Percentiles rank a stretch among this genome's conserved stretches.
phyloP scores from a whole-genome alignment of 2,797 vertebrate species.

The Cuniculus paca region DNA sequence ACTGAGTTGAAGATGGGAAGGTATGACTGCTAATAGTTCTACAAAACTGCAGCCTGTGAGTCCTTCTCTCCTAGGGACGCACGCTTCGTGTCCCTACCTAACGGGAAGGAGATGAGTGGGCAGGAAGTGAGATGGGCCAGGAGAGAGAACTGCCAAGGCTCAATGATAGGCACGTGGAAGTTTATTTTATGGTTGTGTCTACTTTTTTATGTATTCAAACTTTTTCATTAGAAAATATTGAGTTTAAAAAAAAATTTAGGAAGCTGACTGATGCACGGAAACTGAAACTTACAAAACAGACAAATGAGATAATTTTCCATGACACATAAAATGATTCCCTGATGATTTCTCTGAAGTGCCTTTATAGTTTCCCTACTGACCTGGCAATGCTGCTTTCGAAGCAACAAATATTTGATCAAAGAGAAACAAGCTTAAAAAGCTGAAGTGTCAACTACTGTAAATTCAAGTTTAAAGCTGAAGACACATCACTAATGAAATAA shows the following conservation, averaged over 20 bases:
- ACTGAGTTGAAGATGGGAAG: not conserved
- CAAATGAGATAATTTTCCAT: not conserved
- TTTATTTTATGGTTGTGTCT: not conserved
- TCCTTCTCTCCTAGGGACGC: not conserved
- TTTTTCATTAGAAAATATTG: not conserved
- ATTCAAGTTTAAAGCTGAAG: not conserved
- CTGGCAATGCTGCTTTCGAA: not conserved
- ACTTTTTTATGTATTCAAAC: not conserved
- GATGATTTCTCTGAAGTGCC: not conserved
- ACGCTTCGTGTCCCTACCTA: not conserved
- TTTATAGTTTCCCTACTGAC: not conserved
- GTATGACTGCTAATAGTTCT: not conserved
- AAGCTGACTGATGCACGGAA: not conserved
- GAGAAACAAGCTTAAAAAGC: not conserved
- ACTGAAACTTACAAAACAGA: not conserved
- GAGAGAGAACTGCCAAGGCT: not conserved
- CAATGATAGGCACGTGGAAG: fast-evolving
- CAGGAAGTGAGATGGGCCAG: not conserved
- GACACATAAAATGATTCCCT: not conserved
- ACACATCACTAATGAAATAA: not conserved
- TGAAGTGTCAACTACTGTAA: not conserved
- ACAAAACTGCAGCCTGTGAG: not conserved
- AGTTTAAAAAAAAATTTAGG: not conserved
- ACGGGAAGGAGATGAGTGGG: fast-evolving
- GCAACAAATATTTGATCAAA: not conserved